phyloP scores from a whole-genome alignment of 2,113 vertebrate genomes.

The Sorex araneus region DNA sequence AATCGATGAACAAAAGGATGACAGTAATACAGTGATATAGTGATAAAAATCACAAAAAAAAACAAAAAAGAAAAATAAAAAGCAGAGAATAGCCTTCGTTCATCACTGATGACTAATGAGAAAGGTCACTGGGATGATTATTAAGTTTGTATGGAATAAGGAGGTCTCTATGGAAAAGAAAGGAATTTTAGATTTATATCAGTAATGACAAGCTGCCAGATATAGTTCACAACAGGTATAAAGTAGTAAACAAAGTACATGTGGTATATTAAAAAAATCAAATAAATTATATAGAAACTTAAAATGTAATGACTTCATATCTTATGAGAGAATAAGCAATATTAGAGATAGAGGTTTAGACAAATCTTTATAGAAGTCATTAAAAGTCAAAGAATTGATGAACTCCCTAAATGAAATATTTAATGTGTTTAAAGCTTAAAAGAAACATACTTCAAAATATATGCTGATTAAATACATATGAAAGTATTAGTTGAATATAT shows the following conservation, averaged over 20 bases:
- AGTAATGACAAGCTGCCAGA: background rate
- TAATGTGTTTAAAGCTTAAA: background rate
- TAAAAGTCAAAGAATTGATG: background rate
- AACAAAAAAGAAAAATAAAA: too few species aligned
- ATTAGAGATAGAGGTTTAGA: too few species aligned
- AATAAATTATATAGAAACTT: too few species aligned
- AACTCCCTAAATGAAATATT: background rate
- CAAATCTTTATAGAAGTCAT: too few species aligned
- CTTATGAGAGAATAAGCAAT: background rate
- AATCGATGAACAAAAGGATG: too few species aligned
- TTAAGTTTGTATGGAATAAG: rapidly evolving
- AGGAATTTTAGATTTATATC: background rate
- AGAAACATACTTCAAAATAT: background rate
- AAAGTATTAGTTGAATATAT: background rate
- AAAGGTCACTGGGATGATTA: too few species aligned
- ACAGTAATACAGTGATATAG: too few species aligned
- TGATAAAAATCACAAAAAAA: too few species aligned
- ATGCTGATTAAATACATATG: background rate
- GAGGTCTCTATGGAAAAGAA: background rate
- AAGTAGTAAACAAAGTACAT: background rate
- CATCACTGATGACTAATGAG: rapidly evolving
- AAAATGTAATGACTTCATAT: background rate
- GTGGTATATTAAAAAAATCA: background rate
- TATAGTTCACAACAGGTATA: background rate
- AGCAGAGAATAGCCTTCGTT: too few species aligned